Evolutionary conservation across 1,140 invertebrate species (phyloP), one percentile per base, ranked within the genome.

Genomic region (Asobara japonica): DNA sequence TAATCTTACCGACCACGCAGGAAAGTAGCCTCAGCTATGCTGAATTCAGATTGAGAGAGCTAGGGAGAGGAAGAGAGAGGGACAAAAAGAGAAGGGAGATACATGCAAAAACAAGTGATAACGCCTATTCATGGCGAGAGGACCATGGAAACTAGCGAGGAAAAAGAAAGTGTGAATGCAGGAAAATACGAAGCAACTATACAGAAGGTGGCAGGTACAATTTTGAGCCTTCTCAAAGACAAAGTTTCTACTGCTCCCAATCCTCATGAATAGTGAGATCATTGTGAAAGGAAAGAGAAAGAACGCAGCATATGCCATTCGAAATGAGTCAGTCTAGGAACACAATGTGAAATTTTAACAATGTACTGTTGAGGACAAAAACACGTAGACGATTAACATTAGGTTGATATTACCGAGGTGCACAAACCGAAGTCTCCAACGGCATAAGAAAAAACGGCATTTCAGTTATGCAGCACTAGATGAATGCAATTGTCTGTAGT

Each of bases 1-100:
- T 72, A 72, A 72, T 72, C 62, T 72, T 72, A 64, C 51, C 69
- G 10, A 64, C 36, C 41, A 48, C 27, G 25, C 69, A 18, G 10
- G 22, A 51, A 33, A 0, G 27, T 41, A 56, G n/a, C n/a, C 20
- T 22, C 51, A 45, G 41, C 2, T 16, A 10, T 56, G 25, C 5
- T 56, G 51, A 56, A 56, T 56, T 22, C 22, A 22, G 18, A 56
- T 18, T 25, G 22, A 56, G 22, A 56, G 45, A 20, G 22, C 11
- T 5, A 36, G 5, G 11, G 11, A 5, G 11, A 36, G 31, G 11
- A 36, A 36, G 31, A 36, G 11, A 36, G 5, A 36, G 11, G 5
- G 11, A 36, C 31, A 11, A 6, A 36, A 6, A 36, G 11, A 36
- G 31, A 36, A 5, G 11, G 11, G 5, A 36, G 18, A 10, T 25